Percentiles rank a stretch among this genome's conserved stretches.
These are phyloP conservation scores for Falco punctatus DNA, from an alignment of 2,113 vertebrate genomes.

Conservation along the genomic window DNA sequence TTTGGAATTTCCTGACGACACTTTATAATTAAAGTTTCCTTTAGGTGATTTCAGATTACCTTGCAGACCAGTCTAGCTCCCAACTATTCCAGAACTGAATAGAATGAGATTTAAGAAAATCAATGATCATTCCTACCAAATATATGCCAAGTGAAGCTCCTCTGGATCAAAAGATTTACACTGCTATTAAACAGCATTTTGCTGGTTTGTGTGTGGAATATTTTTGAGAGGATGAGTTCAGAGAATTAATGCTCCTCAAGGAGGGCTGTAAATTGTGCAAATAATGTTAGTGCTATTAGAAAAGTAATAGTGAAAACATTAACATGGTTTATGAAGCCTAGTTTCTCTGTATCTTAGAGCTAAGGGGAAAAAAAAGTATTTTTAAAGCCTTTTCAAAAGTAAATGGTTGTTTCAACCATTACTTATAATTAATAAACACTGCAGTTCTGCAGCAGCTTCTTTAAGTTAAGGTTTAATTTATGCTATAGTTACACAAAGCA, in stretches of 20 bases:
- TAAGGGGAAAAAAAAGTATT: not conserved
- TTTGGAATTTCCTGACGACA: not conserved
- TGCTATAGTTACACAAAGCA: not conserved
- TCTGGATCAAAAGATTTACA: constrained; percentile 51
- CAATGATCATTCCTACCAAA: constrained; percentile 20
- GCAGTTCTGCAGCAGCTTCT: not conserved
- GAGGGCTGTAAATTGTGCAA: constrained; percentile 13
- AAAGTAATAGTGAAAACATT: not conserved
- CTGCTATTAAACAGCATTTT: constrained; percentile 28
- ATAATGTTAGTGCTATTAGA: not conserved
- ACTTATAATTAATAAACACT: not conserved
- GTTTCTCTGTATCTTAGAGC: not conserved
- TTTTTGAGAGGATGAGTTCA: constrained; percentile 19
- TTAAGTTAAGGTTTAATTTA: not conserved
- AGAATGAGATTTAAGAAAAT: constrained; percentile 45
- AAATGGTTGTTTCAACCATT: not conserved
- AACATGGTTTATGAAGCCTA: not conserved
- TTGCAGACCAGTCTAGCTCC: not conserved
- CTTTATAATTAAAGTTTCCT: constrained; percentile 35
- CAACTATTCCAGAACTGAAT: constrained; percentile 15
- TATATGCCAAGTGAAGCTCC: constrained; percentile 32
- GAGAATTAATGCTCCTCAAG: constrained; percentile 7
- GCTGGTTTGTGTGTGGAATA: not conserved
- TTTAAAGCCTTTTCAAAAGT: not conserved
- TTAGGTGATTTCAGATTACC: constrained; percentile 40